A percentile compares a stretch with the other conserved stretches of the same genome.
phyloP scores from a whole-genome alignment of 2,797 vertebrate species.

The Cuniculus paca region DNA sequence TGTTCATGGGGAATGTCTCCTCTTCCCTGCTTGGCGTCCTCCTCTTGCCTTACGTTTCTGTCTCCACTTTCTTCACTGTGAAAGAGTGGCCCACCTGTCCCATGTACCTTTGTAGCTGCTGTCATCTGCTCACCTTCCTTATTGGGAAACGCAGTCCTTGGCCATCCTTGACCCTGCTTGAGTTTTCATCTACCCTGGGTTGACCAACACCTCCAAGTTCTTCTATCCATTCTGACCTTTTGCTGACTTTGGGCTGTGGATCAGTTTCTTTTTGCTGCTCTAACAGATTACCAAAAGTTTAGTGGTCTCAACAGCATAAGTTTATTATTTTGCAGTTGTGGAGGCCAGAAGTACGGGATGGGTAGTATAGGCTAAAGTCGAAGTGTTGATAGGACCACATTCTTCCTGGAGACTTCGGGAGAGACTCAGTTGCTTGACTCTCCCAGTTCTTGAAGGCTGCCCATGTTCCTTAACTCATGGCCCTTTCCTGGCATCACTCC shows the following conservation, averaged over 20 bases:
- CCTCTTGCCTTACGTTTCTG: rapidly evolving
- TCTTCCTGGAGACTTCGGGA: neutral
- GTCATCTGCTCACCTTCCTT: neutral
- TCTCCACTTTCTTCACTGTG: neutral
- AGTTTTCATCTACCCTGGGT: rapidly evolving
- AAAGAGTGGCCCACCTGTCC: neutral
- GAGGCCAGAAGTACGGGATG: neutral
- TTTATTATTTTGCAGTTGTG: neutral
- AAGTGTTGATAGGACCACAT: neutral
- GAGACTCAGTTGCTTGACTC: neutral
- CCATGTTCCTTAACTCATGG: neutral
- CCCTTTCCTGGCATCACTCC: neutral
- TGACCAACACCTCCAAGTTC: neutral
- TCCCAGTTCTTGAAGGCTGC: neutral
- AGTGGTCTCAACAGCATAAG: neutral
- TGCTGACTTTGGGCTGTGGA: neutral
- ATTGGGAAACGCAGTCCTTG: neutral
- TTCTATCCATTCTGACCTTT: neutral
- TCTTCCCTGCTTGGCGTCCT: neutral
- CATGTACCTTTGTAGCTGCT: rapidly evolving
- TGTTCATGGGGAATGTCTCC: neutral
- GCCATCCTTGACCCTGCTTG: neutral
- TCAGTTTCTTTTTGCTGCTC: neutral
- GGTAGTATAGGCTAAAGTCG: neutral
- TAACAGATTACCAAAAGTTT: neutral